phyloP scores from a whole-genome alignment of 2,797 vertebrate genomes.

The Lacerta viridis region DNA sequence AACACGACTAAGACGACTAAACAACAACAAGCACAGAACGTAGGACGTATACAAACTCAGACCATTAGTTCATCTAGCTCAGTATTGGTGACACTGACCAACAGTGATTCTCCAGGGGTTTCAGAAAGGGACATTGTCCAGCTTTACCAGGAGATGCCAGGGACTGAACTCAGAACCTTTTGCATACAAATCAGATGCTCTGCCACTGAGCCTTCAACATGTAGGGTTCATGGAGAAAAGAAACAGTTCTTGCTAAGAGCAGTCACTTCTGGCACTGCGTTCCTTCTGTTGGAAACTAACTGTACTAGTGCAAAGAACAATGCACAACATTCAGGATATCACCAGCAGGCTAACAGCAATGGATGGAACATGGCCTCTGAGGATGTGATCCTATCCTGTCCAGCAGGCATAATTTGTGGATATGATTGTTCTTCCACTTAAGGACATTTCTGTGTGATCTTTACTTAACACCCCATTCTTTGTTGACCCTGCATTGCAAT shows the following conservation, averaged over 20 bases:
- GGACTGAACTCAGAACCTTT: neutral
- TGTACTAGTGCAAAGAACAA: neutral
- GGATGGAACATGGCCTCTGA: neutral
- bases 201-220: neutral
- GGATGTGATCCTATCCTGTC: neutral
- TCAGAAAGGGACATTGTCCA: no score
- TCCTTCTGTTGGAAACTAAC: neutral
- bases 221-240: neutral
- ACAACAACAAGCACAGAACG: no score
- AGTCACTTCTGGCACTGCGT: neutral
- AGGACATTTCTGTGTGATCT: constrained; percentile 39
- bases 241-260: neutral
- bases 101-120: no score
- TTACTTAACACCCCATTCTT: constrained; percentile 28
- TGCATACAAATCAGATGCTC: neutral
- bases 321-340: neutral
- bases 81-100: no score
- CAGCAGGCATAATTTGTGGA: neutral
- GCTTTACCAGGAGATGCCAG: no score
- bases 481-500: constrained; percentile 62
- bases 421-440: neutral
- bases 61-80: no score
- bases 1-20: no score
- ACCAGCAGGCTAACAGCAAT: neutral
- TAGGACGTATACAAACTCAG: no score